A percentile compares a stretch with the other conserved stretches of the same genome.
Evolutionary conservation across 2,797 vertebrate species (phyloP).

Genomic region (Sciurus vulgaris): DNA sequence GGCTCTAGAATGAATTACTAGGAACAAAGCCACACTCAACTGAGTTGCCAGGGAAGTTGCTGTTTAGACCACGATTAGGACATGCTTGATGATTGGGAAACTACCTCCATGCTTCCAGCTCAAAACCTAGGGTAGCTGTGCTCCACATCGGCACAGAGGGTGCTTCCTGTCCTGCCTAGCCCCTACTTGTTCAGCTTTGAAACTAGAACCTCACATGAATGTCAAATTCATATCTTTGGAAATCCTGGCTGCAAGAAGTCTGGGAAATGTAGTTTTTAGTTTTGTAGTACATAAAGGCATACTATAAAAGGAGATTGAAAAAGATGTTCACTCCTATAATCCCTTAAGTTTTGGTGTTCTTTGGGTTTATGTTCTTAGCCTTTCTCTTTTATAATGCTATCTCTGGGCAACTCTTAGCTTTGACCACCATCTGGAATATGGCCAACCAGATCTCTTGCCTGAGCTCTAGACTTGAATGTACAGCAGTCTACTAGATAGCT

Average conservation of each 20-base stretch:
- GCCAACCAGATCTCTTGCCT: background rate
- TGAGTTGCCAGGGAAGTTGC: background rate
- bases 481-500: background rate
- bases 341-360: background rate
- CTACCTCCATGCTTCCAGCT: background rate
- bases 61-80: background rate
- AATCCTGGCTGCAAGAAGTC: background rate
- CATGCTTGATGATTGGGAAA: background rate
- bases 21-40: background rate
- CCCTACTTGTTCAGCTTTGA: background rate
- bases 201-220: background rate
- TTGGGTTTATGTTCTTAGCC: background rate
- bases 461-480: background rate
- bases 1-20: background rate
- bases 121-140: background rate
- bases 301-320: background rate
- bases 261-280: background rate
- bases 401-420: background rate
- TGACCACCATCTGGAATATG: background rate
- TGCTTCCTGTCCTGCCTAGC: background rate
- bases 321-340: background rate
- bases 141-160: background rate
- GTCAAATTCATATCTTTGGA: background rate
- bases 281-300: background rate
- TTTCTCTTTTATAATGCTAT: background rate